A percentile compares a stretch with the other conserved stretches of the same genome.
phyloP scores from a whole-genome alignment of 2,888 invertebrate genomes.

The Hedychridium roseum region DNA sequence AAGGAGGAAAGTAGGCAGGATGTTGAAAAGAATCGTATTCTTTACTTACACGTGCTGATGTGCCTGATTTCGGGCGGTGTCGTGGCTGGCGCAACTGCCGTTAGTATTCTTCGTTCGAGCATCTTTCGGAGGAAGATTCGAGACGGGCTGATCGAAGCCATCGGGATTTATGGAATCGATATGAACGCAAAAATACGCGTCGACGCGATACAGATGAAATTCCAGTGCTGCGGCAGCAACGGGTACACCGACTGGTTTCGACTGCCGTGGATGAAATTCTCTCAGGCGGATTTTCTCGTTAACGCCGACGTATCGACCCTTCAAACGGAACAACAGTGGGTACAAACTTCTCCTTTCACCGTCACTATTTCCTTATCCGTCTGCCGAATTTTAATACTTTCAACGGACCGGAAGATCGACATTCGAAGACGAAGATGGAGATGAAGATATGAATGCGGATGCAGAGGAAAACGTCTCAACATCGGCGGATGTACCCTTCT shows the following conservation, averaged over 20 bases:
- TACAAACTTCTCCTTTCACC: conserved; percentile 27
- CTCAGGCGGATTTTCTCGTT: conserved; percentile 6
- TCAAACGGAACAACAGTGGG: conserved; percentile 29
- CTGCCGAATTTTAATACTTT: background rate
- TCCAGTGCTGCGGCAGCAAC: conserved; percentile 71
- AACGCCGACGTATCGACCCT: no score
- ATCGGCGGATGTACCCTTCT: conserved; percentile 68
- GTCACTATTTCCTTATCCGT: background rate
- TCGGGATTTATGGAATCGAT: conserved; percentile 68
- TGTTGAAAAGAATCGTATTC: conserved; percentile 23
- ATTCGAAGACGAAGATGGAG: conserved; percentile 11
- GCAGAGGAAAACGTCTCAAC: conserved; percentile 51
- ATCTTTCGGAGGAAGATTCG: conserved; percentile 36
- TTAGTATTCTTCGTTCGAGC: conserved; percentile 16
- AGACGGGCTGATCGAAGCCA: conserved; percentile 69
- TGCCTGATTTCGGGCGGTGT: conserved; percentile 32
- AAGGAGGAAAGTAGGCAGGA: conserved; percentile 5
- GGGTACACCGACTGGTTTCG: conserved; percentile 72
- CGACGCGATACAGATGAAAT: conserved; percentile 70
- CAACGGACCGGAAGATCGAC: conserved; percentile 2
- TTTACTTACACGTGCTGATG: conserved; percentile 31
- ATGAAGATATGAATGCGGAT: conserved; percentile 6
- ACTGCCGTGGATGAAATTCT: conserved; percentile 65
- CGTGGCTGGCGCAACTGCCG: conserved; percentile 24
- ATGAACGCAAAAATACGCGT: conserved; percentile 67